Conservation (phyloP, 2,113 vertebrate genomes). For the Deroptyus accipitrinus region DNA sequence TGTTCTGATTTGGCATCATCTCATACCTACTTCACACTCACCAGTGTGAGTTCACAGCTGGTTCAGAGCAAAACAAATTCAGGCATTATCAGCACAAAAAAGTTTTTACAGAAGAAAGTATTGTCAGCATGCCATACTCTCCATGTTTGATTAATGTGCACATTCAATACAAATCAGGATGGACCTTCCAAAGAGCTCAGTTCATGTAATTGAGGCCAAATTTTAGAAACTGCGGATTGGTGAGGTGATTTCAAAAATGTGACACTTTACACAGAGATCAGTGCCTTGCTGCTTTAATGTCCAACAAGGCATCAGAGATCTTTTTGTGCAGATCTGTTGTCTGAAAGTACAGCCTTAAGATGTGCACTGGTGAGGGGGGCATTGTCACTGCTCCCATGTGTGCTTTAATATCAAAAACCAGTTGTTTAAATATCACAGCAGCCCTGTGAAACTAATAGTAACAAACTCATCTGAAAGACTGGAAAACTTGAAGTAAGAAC, state of each 20-base stretch:
- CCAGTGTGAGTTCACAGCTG: not conserved
- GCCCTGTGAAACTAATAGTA: not conserved
- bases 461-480: not conserved
- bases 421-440: not conserved
- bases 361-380: fast-evolving
- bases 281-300: not conserved
- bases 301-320: not conserved
- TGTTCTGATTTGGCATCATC: not conserved
- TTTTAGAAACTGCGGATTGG: conserved; percentile 14
- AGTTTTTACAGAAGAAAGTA: conserved; percentile 22
- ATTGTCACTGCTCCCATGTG: not conserved
- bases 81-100: conserved; percentile 14
- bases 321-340: not conserved
- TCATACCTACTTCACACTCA: not conserved
- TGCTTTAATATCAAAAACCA: not conserved
- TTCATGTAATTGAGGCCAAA: conserved; percentile 14
- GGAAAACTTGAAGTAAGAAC: not conserved
- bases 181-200: conserved; percentile 1
- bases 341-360: not conserved
- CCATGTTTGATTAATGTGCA: conserved; percentile 44
- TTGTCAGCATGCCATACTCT: conserved; percentile 29
- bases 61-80: conserved; percentile 13
- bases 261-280: not conserved
- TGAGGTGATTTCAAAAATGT: conserved; percentile 47
- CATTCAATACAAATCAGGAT: not conserved